Evolutionary conservation across 2,113 vertebrate species (phyloP), one percentile per base, ranked within the genome.

Genomic region (Tupaia chinensis): DNA sequence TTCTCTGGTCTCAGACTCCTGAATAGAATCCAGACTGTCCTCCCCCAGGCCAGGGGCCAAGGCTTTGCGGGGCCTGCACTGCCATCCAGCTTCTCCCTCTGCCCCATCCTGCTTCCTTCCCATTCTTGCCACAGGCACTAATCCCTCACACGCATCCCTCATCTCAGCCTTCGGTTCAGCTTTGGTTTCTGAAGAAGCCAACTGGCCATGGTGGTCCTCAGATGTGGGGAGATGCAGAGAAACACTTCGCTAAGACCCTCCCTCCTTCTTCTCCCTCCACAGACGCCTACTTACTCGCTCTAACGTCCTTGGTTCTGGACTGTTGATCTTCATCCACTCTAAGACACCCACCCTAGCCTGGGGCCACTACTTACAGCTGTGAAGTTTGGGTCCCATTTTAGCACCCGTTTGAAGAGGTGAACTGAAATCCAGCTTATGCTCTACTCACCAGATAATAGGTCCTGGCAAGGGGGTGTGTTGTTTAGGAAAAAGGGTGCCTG

Each of bases 41-140:
- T 25, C 82, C 32, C 84, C 12, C 63, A 84, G 65, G 7, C 10
- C 0, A 3, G 2, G 7, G 17, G 4, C 54, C 11, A 8, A 32
- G 54, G 72, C 17, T 69, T n/a, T 23, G 32, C 54, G 1, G 0
- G 32, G n/a, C 7, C 27, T 20, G 7, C 3, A 4, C 0, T 11
- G 12, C 22, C 7, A 14, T 70, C 60, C 5, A 14, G 17, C 16
- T 11, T 66, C 32, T 65, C 27, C 15, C 34, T 72, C 58, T 20
- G 25, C 17, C 9, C 3, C 15, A 2, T 7, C 92, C 76, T 68
- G 14, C 60, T n/a, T 63, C 58, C 4, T 0, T 16, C 29, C 56
- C 1, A 1, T 15, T 32, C 25, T 58, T n/a, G 74, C 77, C 14
- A n/a, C 20, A n/a, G 83, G 25, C 19, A 23, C 60, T 44, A 61